phyloP scores from a whole-genome alignment of 2,888 invertebrate species.

The Apotomis betuletana region DNA sequence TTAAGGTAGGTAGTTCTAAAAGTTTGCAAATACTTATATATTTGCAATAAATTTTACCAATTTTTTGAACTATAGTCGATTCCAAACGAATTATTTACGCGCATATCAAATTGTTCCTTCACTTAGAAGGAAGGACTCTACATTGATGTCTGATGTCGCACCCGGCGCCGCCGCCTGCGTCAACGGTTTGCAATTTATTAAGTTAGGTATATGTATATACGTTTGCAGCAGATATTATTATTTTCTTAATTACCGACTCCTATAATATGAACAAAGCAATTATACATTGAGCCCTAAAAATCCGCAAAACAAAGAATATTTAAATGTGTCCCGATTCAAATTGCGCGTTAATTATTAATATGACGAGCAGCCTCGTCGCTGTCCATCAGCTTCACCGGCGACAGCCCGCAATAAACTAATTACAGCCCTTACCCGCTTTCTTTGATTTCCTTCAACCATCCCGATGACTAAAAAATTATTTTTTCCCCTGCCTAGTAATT shows the following conservation, averaged over 20 bases:
- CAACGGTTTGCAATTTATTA: no score
- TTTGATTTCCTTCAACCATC: conserved; percentile 72
- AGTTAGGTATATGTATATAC: no score
- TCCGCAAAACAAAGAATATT: conserved; percentile 22
- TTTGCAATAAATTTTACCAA: no score
- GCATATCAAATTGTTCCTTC: no score
- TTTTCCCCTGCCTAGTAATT: conserved; percentile 69
- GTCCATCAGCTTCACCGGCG: conserved; percentile 63
- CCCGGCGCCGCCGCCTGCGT: no score
- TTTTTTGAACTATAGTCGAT: no score
- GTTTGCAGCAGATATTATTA: no score
- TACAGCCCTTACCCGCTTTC: conserved; percentile 70
- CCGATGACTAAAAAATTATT: conserved; percentile 54
- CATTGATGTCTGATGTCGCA: no score
- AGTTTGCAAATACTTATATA: no score
- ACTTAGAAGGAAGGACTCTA: no score
- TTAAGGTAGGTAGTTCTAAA: no score
- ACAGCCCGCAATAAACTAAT: conserved; percentile 75
- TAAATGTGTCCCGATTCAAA: conserved; percentile 4
- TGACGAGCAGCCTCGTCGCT: conserved; percentile 51
- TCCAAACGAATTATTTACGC: no score
- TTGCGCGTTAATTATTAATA: conserved; percentile 33
- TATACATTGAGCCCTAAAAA: neutral
- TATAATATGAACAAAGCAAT: neutral
- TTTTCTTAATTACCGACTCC: neutral